A percentile compares a stretch with the other conserved stretches of the same genome.
Conservation (phyloP, 2,113 vertebrate genomes). For the Chionis minor region DNA sequence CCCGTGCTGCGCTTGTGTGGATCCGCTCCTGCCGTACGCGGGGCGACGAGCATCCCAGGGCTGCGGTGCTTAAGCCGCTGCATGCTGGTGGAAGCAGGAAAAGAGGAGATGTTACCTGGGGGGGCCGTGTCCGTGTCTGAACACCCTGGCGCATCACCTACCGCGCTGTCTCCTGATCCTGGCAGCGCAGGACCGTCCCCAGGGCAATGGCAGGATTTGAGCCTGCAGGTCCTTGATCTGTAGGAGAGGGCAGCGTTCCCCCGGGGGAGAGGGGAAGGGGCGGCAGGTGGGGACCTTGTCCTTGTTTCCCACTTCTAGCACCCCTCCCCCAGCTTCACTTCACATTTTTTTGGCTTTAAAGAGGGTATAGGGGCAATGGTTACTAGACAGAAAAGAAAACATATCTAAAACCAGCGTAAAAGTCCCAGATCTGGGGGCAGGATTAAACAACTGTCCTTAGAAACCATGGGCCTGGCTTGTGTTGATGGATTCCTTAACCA, state of each 20-base stretch:
- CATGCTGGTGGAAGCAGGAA: not conserved
- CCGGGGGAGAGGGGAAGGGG: not conserved
- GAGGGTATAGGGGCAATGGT: not conserved
- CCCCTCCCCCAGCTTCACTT: not conserved
- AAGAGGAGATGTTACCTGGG: not conserved
- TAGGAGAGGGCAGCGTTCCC: not conserved
- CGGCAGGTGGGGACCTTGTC: not conserved
- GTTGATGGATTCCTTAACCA: conserved; percentile 62
- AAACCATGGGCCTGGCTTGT: conserved; percentile 24
- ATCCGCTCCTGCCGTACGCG: not conserved
- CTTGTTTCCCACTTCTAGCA: not conserved
- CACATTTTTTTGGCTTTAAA: not conserved
- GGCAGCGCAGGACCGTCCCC: not conserved
- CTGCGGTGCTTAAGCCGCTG: not conserved
- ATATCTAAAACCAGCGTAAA: not conserved
- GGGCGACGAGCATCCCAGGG: not conserved
- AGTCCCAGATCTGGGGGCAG: not conserved
- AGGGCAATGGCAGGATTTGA: not conserved
- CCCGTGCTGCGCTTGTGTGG: not conserved
- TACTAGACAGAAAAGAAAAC: conserved; percentile 11
- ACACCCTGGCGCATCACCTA: rapidly evolving
- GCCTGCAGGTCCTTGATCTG: not conserved
- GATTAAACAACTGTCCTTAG: conserved; percentile 30
- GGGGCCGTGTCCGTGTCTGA: not conserved
- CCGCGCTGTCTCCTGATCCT: not conserved